These are phyloP conservation scores for Hemitrygon akajei DNA, from an alignment of 2,797 vertebrate genomes.

Conservation along the genomic window DNA sequence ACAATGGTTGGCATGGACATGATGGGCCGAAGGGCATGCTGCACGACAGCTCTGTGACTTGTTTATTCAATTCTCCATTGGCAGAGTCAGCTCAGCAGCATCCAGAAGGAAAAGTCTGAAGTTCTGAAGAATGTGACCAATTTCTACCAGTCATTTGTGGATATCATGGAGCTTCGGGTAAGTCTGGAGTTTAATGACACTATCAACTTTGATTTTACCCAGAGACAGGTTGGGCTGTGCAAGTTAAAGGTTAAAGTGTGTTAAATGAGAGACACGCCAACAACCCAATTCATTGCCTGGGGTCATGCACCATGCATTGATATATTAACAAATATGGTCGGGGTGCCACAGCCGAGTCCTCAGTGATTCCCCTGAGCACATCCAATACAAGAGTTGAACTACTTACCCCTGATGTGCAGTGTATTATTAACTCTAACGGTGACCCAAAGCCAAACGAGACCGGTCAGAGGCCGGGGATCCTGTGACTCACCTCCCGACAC, in stretches of 20 bases:
- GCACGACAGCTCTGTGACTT: background rate
- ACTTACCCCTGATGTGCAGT: too few species aligned
- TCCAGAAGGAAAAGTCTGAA: constrained; percentile 78
- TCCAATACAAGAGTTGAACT: too few species aligned
- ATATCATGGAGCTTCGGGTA: constrained; percentile 91
- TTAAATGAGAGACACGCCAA: background rate
- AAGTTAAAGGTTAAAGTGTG: background rate
- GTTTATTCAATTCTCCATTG: background rate
- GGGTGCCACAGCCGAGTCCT: too few species aligned
- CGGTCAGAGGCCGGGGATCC: too few species aligned
- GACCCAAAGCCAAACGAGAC: too few species aligned
- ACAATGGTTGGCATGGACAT: too few species aligned
- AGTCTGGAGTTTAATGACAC: constrained; percentile 43
- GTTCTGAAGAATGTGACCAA: constrained; percentile 59
- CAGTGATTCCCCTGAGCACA: too few species aligned
- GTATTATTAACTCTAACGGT: too few species aligned
- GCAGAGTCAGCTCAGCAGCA: constrained; percentile 73
- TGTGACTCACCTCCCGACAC: too few species aligned
- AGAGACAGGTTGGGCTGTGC: too few species aligned
- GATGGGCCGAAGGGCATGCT: too few species aligned
- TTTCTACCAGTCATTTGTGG: constrained; percentile 84
- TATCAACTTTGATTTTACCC: background rate
- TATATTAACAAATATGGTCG: too few species aligned
- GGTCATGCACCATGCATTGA: background rate
- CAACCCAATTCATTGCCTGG: background rate